Evolutionary conservation across 2,888 invertebrate species (phyloP).

Genomic region (Zygogramma bicolorata): DNA sequence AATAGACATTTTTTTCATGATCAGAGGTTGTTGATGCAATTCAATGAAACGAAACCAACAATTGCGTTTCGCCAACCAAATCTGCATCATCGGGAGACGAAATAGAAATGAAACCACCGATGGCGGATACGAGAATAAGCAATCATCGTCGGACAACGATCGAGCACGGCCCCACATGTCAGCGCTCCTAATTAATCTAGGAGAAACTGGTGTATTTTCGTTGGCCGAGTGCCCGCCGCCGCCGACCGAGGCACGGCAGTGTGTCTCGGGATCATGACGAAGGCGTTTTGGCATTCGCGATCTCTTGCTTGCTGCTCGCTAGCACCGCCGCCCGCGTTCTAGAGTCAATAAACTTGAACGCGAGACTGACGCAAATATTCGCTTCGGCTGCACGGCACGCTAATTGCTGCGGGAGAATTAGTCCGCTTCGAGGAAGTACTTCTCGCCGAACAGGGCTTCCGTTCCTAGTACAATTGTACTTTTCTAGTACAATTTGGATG

Average conservation of each 20-base stretch:
- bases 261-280: constrained; percentile 8
- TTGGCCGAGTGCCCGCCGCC: neutral
- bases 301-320: neutral
- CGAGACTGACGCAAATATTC: constrained; percentile 2
- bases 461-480: too few species aligned
- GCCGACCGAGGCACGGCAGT: neutral
- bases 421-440: neutral
- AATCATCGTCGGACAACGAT: neutral
- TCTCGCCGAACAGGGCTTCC: too few species aligned
- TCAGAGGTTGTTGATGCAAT: too few species aligned
- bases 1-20: too few species aligned
- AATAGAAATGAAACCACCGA: too few species aligned
- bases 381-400: neutral
- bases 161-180: neutral
- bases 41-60: too few species aligned
- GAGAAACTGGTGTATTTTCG: neutral
- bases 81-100: too few species aligned
- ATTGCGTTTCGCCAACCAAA: too few species aligned
- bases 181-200: constrained; percentile 1
- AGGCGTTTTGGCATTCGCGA: constrained; percentile 12
- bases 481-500: too few species aligned
- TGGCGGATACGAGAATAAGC: too few species aligned
- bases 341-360: constrained; percentile 12
- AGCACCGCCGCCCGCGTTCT: constrained; percentile 2
- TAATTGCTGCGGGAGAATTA: constrained; percentile 1